Evolutionary conservation across 2,797 vertebrate species (phyloP), one percentile per base, ranked within the genome.

Genomic region (Thunnus albacares): DNA sequence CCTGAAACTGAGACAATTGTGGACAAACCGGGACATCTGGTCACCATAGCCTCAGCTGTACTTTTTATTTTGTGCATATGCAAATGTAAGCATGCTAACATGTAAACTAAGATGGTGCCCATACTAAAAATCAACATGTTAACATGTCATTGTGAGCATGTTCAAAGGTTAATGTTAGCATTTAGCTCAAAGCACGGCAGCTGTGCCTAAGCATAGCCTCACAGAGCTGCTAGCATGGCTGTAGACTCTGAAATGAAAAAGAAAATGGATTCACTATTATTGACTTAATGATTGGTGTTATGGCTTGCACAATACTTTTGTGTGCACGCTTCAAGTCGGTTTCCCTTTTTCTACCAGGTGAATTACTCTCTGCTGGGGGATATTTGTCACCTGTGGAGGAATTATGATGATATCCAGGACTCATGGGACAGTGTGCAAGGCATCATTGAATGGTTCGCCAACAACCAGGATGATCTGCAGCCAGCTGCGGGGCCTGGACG

Each of bases 301-400:
- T 43, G 9, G 41, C 41, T 43, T 38, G 12, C 41, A 43, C 11
- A 43, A 38, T 38, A 38, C 8, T 38, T 38, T 38, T 35, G 33
- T 35, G 33, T 35, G 33, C 6, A 7, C 33, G 6, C 33, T 30
- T 30, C 28, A 30, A 30, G 28, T 43, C 2, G 11, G 41, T 49
- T 18, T 51, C 18, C 47, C 20, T 71, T 15, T 38, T 59, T 20
- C 11, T 17, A 20, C 41, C 86, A 98, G 97, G 94, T 98, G 84
- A 96, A 97, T 93, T 98, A 98, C 88, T 94, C 93, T 3, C 15
- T 94, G 53, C 87, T 98, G 74, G 90, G 94, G 5, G 82, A 96
- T n/a, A 90, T 95, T 86, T 98, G 97, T 87, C 96, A 98, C 82
- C 88, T 98, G 66, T 98, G 97, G 97, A 95, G 97, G 55, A 98